phyloP scores from a whole-genome alignment of 1,140 invertebrate species.

The Bombus turneri region DNA sequence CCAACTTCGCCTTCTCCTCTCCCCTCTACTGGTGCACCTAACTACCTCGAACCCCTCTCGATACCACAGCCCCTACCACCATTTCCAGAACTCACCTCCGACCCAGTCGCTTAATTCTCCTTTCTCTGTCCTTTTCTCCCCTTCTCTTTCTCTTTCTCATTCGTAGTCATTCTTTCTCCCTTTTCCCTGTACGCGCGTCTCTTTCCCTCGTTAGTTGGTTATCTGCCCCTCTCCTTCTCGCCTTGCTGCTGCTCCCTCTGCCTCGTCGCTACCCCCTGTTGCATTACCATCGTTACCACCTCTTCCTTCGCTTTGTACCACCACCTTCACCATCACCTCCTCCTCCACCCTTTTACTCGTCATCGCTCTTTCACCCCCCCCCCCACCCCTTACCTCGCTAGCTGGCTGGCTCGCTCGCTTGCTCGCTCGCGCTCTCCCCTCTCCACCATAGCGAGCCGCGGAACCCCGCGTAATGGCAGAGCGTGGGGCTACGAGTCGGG shows the following conservation, averaged over 20 bases:
- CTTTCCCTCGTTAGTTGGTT: slow-evolving; percentile 71
- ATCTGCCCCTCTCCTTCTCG: slow-evolving; percentile 21
- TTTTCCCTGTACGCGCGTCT: slow-evolving; percentile 5
- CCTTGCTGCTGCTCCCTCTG: slow-evolving; percentile 1
- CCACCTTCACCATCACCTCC: slow-evolving; percentile 14
- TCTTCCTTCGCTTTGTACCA: slow-evolving; percentile 72
- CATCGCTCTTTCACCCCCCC: not conserved
- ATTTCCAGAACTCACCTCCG: slow-evolving; percentile 74
- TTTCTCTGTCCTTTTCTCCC: slow-evolving; percentile 72
- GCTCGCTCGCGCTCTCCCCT: slow-evolving; percentile 41
- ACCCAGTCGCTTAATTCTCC: slow-evolving; percentile 68
- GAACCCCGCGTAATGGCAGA: slow-evolving; percentile 48
- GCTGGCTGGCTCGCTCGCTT: slow-evolving; percentile 75
- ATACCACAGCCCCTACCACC: slow-evolving; percentile 72
- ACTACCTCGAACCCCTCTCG: slow-evolving; percentile 75
- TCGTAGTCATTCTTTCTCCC: slow-evolving; percentile 56
- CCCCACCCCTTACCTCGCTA: not conserved
- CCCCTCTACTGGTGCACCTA: slow-evolving; percentile 72
- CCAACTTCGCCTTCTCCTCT: slow-evolving; percentile 66
- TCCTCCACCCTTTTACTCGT: slow-evolving; percentile 22
- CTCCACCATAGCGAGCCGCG: not conserved
- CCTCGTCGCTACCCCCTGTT: slow-evolving; percentile 48
- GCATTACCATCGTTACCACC: slow-evolving; percentile 79
- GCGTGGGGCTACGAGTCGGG: slow-evolving; percentile 51
- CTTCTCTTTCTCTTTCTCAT: slow-evolving; percentile 73